phyloP scores from a whole-genome alignment of 2,113 vertebrate genomes.

The Xiphorhynchus elegans region DNA sequence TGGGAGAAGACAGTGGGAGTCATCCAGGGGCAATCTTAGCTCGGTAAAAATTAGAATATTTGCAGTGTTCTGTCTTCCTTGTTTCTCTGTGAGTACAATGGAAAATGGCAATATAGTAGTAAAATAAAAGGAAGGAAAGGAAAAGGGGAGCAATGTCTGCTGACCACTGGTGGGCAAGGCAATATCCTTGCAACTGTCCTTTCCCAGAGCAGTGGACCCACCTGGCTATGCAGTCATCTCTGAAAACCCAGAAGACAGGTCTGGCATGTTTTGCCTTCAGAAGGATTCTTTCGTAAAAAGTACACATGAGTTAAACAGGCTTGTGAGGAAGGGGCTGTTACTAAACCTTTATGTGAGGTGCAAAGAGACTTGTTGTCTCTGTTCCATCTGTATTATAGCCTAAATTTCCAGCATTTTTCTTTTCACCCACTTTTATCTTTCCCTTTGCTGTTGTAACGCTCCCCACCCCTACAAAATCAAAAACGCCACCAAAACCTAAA shows the following conservation, averaged over 20 bases:
- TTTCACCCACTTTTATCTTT: background rate
- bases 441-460: background rate
- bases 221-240: fast-evolving
- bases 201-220: background rate
- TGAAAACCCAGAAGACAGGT: background rate
- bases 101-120: background rate
- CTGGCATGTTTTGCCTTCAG: background rate
- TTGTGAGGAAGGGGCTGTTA: background rate
- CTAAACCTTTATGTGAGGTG: background rate
- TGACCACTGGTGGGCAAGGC: background rate
- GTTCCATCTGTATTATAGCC: background rate
- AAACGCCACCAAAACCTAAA: background rate
- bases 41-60: background rate
- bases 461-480: background rate
- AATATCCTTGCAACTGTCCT: background rate
- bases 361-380: background rate
- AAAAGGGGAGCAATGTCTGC: background rate
- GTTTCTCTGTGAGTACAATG: background rate
- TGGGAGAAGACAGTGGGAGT: background rate
- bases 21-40: background rate
- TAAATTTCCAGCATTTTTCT: background rate
- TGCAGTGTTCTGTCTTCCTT: background rate
- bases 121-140: background rate
- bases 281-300: background rate
- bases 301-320: background rate